Evolutionary conservation across 2,888 invertebrate species (phyloP).

Genomic region (Aphodius sticticus): DNA sequence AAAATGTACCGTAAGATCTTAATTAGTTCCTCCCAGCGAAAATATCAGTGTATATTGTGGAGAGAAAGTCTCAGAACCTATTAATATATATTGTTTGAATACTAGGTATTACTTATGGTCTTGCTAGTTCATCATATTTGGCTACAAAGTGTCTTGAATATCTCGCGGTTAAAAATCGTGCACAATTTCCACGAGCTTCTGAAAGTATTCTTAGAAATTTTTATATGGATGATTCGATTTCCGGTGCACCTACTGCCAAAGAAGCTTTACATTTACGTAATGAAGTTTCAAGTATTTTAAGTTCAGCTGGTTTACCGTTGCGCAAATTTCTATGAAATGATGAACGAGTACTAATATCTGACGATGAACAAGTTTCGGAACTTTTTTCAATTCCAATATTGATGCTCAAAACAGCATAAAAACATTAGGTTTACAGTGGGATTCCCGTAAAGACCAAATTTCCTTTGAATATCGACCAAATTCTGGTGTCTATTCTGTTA

Average conservation of each 20-base stretch:
- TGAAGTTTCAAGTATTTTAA: no score
- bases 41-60: not conserved
- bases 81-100: not conserved
- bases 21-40: not conserved
- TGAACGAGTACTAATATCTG: no score
- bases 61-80: not conserved
- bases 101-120: slow-evolving; percentile 10
- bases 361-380: not conserved
- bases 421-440: slow-evolving; percentile 13
- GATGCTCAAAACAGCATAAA: not conserved
- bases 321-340: no score
- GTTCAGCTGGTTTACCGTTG: no score
- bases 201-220: no score
- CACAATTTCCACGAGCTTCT: no score
- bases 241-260: no score
- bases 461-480: not conserved
- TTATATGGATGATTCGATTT: no score
- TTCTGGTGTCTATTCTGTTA: not conserved
- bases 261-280: no score
- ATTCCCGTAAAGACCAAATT: not conserved
- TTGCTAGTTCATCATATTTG: not conserved
- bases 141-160: not conserved
- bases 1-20: not conserved
- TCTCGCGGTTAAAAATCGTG: not conserved
- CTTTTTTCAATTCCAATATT: not conserved